Base-by-base conservation (phyloP, 2,113 vertebrate genomes). In the Tamias sibiricus region DNA sequence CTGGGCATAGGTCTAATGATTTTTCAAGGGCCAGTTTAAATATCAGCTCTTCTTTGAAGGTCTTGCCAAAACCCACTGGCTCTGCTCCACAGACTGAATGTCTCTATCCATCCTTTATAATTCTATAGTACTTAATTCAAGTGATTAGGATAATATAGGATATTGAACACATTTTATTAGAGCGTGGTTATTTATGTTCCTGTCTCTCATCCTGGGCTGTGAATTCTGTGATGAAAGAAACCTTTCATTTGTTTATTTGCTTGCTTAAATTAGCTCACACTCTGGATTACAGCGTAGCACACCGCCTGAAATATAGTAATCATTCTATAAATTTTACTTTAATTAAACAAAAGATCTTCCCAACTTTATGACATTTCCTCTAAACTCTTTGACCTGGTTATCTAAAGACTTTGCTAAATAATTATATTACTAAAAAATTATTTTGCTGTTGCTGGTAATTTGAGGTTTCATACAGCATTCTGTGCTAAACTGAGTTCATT, bases 11-110 rank as follows among this genome's bases (percentile, higher is more conserved):
- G 80, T 64, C 49, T 90, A 87, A 94, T 66, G 79, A 86, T 93
- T 95, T 97, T 94, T 95, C 54, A 94, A 96, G 75, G 74, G 76
- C 62, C 44, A 91, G 42, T 83, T 97, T 91, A 96, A 97, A 95
- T 89, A 62, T 84, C 79, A 91, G 66, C 19, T 80, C 79, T 94
- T 72, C 80, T 93, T 91, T 84, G 91, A 95, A 57, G 16, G 13
- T 77, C 93, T 95, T 96, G 88, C 77, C 91, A 96, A 96, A 97
- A 93, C 20, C 32, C 64, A 37, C 57, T 91, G 95, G 85, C 86
- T 95, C 19, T 90, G 19, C 9, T 91, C 84, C 84, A 79, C 26
- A 91, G 47, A 90, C 8, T 68, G 22, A 95, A 87, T 92, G 83
- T 96, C 89, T 90, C 75, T 59, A 71, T 75, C 64, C 57, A 77